Percentiles rank a stretch among this genome's conserved stretches.
Evolutionary conservation across 2,797 vertebrate genomes (phyloP).

Genomic region (Sebastes nivosus): DNA sequence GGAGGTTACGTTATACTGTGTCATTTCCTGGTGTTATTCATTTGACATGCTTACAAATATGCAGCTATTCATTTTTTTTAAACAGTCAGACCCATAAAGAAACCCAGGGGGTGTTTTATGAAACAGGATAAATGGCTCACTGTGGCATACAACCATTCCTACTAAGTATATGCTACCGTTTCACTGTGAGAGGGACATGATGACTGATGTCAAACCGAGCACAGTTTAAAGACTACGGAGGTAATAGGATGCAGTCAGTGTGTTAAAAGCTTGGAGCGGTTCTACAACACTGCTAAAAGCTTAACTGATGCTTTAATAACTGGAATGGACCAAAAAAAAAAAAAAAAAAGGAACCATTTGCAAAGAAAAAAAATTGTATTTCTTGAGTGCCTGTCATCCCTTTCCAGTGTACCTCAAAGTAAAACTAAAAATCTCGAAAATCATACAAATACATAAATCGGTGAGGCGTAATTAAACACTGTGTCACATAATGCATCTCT

Average conservation of each 20-base stretch:
- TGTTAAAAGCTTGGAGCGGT: not conserved
- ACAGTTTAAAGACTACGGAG: constrained; percentile 2
- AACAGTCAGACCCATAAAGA: not conserved
- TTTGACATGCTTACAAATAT: constrained; percentile 1
- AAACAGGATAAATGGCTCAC: not conserved
- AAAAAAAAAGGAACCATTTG: not conserved
- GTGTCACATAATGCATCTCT: not conserved
- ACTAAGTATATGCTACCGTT: not conserved
- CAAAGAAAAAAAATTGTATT: not conserved
- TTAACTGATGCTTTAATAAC: not conserved
- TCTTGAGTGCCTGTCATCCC: not conserved
- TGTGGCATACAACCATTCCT: not conserved
- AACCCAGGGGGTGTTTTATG: not conserved
- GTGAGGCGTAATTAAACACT: not conserved
- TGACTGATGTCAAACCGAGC: not conserved
- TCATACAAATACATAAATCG: not conserved
- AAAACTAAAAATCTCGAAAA: not conserved
- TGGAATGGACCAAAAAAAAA: not conserved
- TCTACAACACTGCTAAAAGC: not conserved
- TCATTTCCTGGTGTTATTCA: not conserved
- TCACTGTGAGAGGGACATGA: not conserved
- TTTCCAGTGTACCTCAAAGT: not conserved
- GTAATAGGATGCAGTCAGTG: not conserved
- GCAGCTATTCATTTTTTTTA: not conserved
- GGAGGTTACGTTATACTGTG: not conserved